Evolutionary conservation across 2,888 invertebrate genomes (phyloP).

Genomic region (Yponomeuta plumbellus): DNA sequence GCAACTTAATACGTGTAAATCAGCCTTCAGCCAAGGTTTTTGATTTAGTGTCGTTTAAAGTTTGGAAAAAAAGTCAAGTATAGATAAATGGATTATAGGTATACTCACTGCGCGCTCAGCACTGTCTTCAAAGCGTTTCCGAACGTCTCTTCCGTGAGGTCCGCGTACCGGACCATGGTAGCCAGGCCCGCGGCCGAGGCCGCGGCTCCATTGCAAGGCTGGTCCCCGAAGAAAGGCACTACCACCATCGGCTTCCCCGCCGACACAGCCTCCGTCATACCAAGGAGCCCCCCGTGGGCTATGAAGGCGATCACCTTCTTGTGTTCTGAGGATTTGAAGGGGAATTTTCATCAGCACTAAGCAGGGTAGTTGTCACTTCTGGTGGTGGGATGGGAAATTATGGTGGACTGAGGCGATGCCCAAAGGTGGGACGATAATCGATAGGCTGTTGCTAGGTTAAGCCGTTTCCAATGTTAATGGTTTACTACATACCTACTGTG

Average conservation of each 20-base stretch:
- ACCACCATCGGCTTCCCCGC: conserved; percentile 78
- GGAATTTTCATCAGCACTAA: background rate
- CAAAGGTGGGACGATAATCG: no score
- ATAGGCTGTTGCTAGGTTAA: no score
- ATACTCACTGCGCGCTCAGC: conserved; percentile 72
- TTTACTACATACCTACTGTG: no score
- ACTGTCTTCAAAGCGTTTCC: conserved; percentile 65
- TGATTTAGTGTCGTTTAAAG: no score
- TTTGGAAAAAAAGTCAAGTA: background rate
- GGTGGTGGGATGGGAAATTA: no score
- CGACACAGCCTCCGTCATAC: conserved; percentile 78
- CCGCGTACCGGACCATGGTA: conserved; percentile 61
- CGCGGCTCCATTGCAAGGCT: conserved; percentile 73
- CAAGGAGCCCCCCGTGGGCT: conserved; percentile 78
- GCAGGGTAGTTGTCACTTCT: no score
- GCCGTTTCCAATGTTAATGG: no score
- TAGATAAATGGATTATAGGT: no score
- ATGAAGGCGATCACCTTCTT: conserved; percentile 78
- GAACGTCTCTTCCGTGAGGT: conserved; percentile 71
- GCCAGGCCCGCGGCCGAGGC: conserved; percentile 71
- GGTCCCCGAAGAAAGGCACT: conserved; percentile 80
- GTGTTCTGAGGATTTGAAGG: conserved; percentile 68
- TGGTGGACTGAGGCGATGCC: no score
- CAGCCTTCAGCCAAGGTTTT: no score
- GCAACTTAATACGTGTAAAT: no score